Conservation (phyloP, 2,113 vertebrate species). For the Phyllostomus discolor region DNA sequence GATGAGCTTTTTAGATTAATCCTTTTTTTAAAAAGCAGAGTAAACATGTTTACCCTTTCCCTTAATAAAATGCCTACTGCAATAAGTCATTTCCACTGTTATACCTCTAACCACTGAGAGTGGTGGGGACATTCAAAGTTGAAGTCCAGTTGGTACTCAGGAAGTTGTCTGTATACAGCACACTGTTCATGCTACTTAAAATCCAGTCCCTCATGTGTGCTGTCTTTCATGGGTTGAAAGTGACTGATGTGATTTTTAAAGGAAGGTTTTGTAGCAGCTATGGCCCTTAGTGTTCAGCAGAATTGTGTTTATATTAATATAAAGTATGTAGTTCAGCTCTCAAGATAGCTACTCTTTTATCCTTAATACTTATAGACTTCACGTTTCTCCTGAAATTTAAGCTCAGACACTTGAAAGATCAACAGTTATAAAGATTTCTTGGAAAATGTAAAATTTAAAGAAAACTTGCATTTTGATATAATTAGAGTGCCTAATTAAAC, state of each 20-base stretch:
- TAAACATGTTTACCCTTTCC: background rate
- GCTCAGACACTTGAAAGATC: background rate
- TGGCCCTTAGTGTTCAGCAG: background rate
- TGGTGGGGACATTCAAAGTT: background rate
- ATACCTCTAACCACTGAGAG: background rate
- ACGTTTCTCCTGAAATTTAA: background rate
- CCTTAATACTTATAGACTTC: background rate
- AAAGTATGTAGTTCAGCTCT: background rate
- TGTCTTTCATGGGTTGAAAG: background rate
- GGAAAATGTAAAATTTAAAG: conserved; percentile 19
- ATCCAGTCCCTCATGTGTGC: fast-evolving
- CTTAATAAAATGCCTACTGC: background rate
- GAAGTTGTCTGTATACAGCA: background rate
- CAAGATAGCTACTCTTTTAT: conserved; percentile 30
- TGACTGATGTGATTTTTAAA: background rate
- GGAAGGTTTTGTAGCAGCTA: background rate
- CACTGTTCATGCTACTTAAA: background rate
- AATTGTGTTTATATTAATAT: background rate
- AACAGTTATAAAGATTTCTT: background rate
- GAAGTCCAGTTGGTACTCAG: background rate
- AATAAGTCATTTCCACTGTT: background rate
- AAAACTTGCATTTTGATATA: background rate
- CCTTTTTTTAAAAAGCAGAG: background rate
- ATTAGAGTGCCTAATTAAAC: background rate
- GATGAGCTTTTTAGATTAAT: background rate